Percentiles rank a stretch among this genome's conserved stretches.
phyloP scores from a whole-genome alignment of 2,113 vertebrate genomes.

The Phylloscopus trochilus region DNA sequence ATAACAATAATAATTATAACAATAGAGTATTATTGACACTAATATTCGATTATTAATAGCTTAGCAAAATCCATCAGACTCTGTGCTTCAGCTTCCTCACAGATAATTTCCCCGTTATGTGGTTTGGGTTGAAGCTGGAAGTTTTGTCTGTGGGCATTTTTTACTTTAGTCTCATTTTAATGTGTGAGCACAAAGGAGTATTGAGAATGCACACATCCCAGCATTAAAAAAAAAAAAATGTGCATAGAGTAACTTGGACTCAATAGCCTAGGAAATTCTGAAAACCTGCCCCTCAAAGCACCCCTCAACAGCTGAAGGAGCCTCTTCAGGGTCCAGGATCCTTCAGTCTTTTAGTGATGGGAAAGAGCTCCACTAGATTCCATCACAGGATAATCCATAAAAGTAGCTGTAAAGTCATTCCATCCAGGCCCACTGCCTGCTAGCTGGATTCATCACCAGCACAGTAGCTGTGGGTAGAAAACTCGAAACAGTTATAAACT shows the following conservation, averaged over 20 bases:
- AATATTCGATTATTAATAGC: neutral
- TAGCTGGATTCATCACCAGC: neutral
- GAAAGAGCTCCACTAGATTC: neutral
- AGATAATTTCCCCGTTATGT: neutral
- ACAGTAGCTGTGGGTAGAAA: neutral
- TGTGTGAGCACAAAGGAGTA: fast-evolving
- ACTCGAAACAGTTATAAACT: neutral
- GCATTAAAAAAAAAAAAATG: neutral
- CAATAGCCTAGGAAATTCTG: neutral
- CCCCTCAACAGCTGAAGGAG: neutral
- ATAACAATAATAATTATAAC: no score
- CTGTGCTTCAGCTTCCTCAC: neutral
- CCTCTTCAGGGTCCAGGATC: neutral
- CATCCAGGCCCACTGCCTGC: fast-evolving
- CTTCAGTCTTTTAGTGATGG: neutral
- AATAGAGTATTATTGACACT: neutral
- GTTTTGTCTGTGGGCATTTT: neutral
- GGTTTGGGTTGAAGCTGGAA: neutral
- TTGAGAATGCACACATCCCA: fast-evolving
- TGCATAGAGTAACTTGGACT: neutral
- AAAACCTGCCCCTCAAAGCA: neutral
- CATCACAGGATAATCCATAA: neutral
- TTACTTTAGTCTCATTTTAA: neutral
- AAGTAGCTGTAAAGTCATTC: neutral
- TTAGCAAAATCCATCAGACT: neutral